Evolutionary conservation across 2,113 vertebrate genomes (phyloP).

Genomic region (Hippocampus mohnikei): DNA sequence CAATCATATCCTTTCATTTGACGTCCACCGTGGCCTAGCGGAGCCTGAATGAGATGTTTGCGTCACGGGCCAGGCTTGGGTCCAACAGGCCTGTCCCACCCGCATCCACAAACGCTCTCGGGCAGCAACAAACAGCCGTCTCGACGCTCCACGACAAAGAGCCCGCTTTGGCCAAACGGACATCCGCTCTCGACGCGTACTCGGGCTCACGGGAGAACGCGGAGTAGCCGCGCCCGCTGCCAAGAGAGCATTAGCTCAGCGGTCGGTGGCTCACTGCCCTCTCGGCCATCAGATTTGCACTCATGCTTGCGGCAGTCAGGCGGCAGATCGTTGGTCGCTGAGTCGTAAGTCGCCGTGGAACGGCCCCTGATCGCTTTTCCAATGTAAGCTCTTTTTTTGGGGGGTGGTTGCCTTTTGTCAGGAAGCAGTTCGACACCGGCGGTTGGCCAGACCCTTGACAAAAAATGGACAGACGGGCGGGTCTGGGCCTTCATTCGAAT

Average conservation of each 20-base stretch:
- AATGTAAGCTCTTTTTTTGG: background rate
- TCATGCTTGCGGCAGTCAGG: conserved; percentile 13
- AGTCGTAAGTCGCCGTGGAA: conserved; percentile 8
- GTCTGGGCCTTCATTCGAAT: background rate
- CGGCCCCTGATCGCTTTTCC: conserved; percentile 8
- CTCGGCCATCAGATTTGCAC: conserved; percentile 34
- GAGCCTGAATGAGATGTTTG: conserved; percentile 35
- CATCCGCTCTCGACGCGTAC: background rate
- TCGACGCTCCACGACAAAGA: conserved; percentile 38
- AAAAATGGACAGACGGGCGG: background rate
- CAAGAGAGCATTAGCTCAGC: conserved; percentile 56
- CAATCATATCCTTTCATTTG: conserved; percentile 20
- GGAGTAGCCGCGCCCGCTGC: conserved; percentile 7
- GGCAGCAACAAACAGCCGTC: conserved; percentile 25
- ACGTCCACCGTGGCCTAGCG: conserved; percentile 6
- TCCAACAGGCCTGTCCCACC: conserved; percentile 30
- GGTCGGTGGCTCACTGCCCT: conserved; percentile 42
- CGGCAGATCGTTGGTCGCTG: background rate
- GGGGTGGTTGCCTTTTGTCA: background rate
- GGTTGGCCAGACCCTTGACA: background rate
- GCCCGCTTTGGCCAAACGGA: conserved; percentile 13
- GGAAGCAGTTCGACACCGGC: background rate
- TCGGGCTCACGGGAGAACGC: background rate
- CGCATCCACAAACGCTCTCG: no score
- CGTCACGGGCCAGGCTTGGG: conserved; percentile 13